These are phyloP conservation scores for Actias luna DNA, from an alignment of 2,888 invertebrate species.

Conservation along the genomic window DNA sequence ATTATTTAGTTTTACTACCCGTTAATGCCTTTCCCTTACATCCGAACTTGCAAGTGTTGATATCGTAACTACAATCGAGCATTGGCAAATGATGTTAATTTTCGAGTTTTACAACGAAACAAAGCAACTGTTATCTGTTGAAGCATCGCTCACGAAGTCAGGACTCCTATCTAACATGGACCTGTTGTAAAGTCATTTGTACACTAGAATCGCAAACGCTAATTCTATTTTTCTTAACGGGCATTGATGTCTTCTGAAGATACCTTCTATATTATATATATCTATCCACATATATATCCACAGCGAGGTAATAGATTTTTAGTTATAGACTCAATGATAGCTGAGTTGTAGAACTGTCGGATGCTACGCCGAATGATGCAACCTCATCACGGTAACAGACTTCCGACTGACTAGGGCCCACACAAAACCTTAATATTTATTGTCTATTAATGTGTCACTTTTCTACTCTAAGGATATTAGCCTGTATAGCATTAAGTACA, in stretches of 20 bases:
- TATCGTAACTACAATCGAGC: conserved; percentile 68
- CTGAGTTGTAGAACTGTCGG: too few relatives aligned
- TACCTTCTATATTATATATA: too few relatives aligned
- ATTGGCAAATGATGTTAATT: conserved; percentile 81
- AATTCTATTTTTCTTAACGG: not conserved
- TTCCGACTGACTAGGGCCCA: too few relatives aligned
- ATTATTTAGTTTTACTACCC: conserved; percentile 1
- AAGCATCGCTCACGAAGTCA: conserved; percentile 72
- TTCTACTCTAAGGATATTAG: too few relatives aligned
- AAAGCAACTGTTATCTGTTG: conserved; percentile 72
- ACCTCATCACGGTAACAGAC: not conserved
- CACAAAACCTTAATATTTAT: too few relatives aligned
- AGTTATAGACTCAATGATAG: too few relatives aligned
- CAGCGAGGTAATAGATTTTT: too few relatives aligned
- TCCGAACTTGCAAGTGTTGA: conserved; percentile 42
- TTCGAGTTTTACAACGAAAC: conserved; percentile 79
- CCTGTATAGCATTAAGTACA: too few relatives aligned
- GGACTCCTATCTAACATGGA: conserved; percentile 54
- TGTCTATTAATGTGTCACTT: not conserved
- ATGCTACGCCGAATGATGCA: not conserved
- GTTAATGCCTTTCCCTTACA: conserved; percentile 25
- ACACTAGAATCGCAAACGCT: conserved; percentile 1
- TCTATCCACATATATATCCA: too few relatives aligned
- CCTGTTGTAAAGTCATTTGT: conserved; percentile 36
- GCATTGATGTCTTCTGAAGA: not conserved